Conservation (phyloP, 2,797 vertebrate genomes). For the Periparus ater region DNA sequence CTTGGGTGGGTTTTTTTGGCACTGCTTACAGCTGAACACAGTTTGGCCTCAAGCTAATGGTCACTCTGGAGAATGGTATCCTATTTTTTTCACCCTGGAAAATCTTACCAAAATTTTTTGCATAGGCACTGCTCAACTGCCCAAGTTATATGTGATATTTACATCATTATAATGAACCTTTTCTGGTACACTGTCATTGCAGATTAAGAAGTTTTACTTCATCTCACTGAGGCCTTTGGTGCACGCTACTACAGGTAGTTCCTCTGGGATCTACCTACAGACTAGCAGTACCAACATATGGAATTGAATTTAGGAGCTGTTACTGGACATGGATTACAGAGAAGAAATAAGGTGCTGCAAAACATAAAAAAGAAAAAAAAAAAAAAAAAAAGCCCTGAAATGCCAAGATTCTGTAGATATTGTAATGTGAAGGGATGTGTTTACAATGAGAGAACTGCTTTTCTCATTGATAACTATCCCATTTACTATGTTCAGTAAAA, state of each 20-base stretch:
- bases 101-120: not conserved
- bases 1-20: not conserved
- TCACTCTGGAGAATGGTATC: not conserved
- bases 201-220: not conserved
- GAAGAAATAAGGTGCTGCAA: not conserved
- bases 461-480: not conserved
- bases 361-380: not conserved
- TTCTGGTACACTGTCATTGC: not conserved
- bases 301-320: not conserved
- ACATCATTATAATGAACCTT: not conserved
- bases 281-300: not conserved
- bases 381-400: not conserved
- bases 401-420: not conserved
- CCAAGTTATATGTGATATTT: not conserved
- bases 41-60: not conserved
- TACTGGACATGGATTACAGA: not conserved
- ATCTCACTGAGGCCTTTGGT: not conserved
- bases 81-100: not conserved
- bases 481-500: not conserved
- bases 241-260: not conserved
- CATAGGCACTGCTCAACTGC: not conserved
- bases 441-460: not conserved
- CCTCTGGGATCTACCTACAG: not conserved
- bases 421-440: not conserved
- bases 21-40: not conserved